Conservation (phyloP, 2,888 invertebrate genomes). For the Dryadula phaetusa region DNA sequence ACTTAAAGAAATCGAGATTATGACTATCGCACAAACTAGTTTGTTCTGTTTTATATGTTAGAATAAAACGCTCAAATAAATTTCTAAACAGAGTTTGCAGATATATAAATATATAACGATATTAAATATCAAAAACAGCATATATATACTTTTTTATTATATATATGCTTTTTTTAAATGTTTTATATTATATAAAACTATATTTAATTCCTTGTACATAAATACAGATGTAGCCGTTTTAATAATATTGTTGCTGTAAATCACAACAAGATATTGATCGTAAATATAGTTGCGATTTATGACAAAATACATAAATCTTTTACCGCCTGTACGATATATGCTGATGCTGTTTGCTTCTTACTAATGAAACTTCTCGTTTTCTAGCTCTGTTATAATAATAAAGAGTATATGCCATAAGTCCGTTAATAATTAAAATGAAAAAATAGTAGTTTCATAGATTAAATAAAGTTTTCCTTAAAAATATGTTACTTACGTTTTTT, state of each 20-base stretch:
- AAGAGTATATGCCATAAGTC: neutral
- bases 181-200: neutral
- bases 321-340: slow-evolving; percentile 45
- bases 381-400: slow-evolving; percentile 7
- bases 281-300: slow-evolving; percentile 76
- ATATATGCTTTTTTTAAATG: neutral
- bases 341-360: slow-evolving; percentile 26
- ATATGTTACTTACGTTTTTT: too few relatives aligned
- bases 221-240: slow-evolving; percentile 38
- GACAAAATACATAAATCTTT: slow-evolving; percentile 70
- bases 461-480: too few relatives aligned
- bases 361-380: slow-evolving; percentile 35
- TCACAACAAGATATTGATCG: slow-evolving; percentile 72
- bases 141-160: too few relatives aligned
- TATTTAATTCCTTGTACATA: slow-evolving; percentile 14
- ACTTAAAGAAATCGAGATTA: too few relatives aligned
- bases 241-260: slow-evolving; percentile 72
- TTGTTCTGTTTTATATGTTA: too few relatives aligned
- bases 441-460: too few relatives aligned
- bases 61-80: too few relatives aligned
- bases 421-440: neutral
- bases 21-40: too few relatives aligned
- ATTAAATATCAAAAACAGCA: too few relatives aligned
- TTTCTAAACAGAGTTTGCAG: too few relatives aligned
- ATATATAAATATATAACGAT: too few relatives aligned